Percentiles rank a stretch among this genome's conserved stretches.
phyloP scores from a whole-genome alignment of 2,888 invertebrate genomes.

The Formica aserva region DNA sequence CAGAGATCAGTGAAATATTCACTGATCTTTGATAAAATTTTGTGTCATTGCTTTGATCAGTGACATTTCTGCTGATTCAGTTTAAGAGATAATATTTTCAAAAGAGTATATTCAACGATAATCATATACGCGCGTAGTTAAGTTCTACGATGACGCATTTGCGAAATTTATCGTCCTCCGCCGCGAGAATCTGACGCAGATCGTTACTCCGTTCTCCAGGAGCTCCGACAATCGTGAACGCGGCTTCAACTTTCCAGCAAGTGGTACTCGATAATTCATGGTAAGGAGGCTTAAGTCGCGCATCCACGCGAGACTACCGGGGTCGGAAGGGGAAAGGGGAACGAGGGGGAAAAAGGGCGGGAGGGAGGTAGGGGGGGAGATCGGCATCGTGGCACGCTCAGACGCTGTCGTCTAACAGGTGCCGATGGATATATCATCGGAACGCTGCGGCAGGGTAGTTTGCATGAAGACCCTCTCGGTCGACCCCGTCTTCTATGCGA shows the following conservation, averaged over 20 bases:
- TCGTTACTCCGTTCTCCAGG: conserved; percentile 43
- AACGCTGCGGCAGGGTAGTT: conserved; percentile 74
- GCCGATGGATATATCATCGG: conserved; percentile 82
- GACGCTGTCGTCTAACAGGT: conserved; percentile 81
- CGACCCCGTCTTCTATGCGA: conserved; percentile 66
- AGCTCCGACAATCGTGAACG: conserved; percentile 55
- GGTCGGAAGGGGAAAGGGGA: neutral
- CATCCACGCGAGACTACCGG: conserved; percentile 70
- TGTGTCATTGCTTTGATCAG: no score
- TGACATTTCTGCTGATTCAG: no score
- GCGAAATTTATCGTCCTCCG: conserved; percentile 26
- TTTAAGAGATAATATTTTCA: no score
- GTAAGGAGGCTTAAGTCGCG: conserved; percentile 73
- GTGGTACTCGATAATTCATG: conserved; percentile 75
- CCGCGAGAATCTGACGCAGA: conserved; percentile 35
- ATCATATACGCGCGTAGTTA: neutral
- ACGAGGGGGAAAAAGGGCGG: conserved; percentile 37
- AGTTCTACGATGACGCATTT: neutral
- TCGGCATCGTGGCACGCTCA: conserved; percentile 72
- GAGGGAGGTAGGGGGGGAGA: no score
- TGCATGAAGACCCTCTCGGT: conserved; percentile 72
- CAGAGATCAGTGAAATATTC: no score
- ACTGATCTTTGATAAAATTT: no score
- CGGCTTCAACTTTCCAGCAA: conserved; percentile 68
- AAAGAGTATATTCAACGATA: neutral